Evolutionary conservation across 1,140 invertebrate species (phyloP).

Genomic region (Lordiphosa collinella): DNA sequence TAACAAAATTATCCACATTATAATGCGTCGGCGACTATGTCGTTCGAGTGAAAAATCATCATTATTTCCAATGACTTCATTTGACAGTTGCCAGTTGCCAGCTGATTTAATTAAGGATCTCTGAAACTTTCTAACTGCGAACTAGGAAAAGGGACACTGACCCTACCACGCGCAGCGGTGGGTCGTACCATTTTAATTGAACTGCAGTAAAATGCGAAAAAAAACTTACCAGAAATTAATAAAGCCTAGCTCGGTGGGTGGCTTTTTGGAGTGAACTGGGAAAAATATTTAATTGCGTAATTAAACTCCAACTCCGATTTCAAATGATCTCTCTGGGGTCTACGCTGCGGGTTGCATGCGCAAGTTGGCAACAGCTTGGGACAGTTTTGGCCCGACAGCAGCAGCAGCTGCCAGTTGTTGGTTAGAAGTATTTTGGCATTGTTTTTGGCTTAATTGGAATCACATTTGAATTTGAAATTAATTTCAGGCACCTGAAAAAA

Average conservation of each 20-base stretch:
- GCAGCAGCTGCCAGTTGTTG: neutral
- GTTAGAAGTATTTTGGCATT: too few relatives aligned
- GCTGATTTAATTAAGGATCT: too few relatives aligned
- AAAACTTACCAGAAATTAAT: constrained; percentile 44
- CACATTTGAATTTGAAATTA: constrained; percentile 19
- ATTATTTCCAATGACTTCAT: too few relatives aligned
- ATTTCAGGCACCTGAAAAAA: neutral
- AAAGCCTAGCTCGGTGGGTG: neutral
- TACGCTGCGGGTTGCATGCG: neutral
- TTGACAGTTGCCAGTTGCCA: too few relatives aligned
- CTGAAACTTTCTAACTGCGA: too few relatives aligned
- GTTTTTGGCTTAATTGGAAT: constrained; percentile 21
- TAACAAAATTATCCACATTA: constrained; percentile 56
- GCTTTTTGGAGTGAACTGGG: constrained; percentile 6
- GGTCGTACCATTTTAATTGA: too few relatives aligned
- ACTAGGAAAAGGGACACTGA: too few relatives aligned
- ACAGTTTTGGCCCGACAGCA: too few relatives aligned
- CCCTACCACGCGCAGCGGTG: too few relatives aligned
- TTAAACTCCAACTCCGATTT: constrained; percentile 22
- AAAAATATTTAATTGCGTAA: constrained; percentile 33
- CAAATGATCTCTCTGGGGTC: constrained; percentile 17
- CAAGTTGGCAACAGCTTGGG: too few relatives aligned
- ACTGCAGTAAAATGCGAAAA: neutral
- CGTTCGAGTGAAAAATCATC: neutral
- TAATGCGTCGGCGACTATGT: constrained; percentile 35